Percentiles rank a stretch among this genome's conserved stretches.
Conservation (phyloP, 2,797 vertebrate genomes). For the Taeniopygia guttata region DNA sequence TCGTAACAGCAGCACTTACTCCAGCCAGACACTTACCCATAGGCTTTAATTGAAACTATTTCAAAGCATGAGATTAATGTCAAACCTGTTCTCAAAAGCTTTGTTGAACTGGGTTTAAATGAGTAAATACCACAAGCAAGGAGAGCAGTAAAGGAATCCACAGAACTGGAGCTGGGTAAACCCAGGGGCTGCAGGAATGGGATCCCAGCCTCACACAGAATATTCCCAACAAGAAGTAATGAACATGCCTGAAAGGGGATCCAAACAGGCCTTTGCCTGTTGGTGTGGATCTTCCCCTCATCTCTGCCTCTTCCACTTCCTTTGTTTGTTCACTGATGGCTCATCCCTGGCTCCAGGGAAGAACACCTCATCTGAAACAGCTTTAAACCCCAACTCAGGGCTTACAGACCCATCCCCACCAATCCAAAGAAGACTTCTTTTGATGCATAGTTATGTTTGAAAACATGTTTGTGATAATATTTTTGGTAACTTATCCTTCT, state of each 20-base stretch:
- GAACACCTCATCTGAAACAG: background rate
- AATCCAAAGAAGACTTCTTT: background rate
- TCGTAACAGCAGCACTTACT: background rate
- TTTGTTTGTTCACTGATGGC: background rate
- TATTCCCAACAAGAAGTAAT: background rate
- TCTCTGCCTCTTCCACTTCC: background rate
- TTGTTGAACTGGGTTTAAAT: background rate
- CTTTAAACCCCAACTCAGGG: background rate
- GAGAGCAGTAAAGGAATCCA: background rate
- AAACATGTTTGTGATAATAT: background rate
- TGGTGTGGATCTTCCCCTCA: background rate
- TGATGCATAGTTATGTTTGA: background rate
- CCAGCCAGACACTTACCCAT: background rate
- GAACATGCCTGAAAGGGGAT: background rate
- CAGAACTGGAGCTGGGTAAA: background rate
- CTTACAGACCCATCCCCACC: background rate
- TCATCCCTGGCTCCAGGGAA: background rate
- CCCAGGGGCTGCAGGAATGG: background rate
- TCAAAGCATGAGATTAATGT: background rate
- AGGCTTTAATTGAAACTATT: background rate
- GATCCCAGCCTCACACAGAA: background rate
- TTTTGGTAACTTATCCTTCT: background rate
- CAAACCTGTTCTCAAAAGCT: background rate
- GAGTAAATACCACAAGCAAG: background rate
- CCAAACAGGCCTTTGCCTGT: background rate